Base-by-base conservation (phyloP, 2,888 invertebrate genomes). In the Lithophane leautieri region DNA sequence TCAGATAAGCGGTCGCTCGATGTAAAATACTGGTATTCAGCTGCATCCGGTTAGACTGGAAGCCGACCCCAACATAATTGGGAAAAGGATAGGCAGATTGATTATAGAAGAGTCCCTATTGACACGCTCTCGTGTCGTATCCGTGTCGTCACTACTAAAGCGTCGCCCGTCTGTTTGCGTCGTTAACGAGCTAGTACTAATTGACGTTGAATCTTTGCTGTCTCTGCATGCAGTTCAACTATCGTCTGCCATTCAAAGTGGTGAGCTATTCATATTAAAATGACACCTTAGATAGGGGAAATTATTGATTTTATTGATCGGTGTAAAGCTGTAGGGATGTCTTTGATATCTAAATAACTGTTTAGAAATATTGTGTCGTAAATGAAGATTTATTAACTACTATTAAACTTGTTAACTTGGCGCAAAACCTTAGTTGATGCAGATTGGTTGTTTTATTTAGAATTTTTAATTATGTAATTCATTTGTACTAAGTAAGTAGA, bases 171-270 rank as follows among this genome's bases (percentile, higher is more conserved):
- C 62, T 86, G 69, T 84, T 84, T 73, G 81, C 75, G 69, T 76
- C 78, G 77, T 84, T 84, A 84, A 84, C 86, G 81, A 81, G 78
- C 65, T 60, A 54, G 76, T 72, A 70, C 81, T 84, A 86, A 84
- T 84, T 84, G 84, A 76, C 66, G 84, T 65, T 63, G 70, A 78
- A 76, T 77, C 84, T 76, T 73, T 54, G 84, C 84, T 77, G 63
- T 82, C 82, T 56, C 22, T 83, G 73, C 69, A 54, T 80, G 61
- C 65, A 83, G 70, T 70, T 73, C 66, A 52, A 76, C 71, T 75
- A 44, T 60, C 73, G 42, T 16, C 73, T 83, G 66, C 47, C 19
- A 42, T 73, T 70, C 40, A 75, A 67, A 14, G 50, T 44, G 58
- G 66, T 56, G 25, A 68, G 70, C 47, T 70, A 54, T 73, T 80